Conservation (phyloP, 2,113 vertebrate species). For the Callipepla californica region DNA sequence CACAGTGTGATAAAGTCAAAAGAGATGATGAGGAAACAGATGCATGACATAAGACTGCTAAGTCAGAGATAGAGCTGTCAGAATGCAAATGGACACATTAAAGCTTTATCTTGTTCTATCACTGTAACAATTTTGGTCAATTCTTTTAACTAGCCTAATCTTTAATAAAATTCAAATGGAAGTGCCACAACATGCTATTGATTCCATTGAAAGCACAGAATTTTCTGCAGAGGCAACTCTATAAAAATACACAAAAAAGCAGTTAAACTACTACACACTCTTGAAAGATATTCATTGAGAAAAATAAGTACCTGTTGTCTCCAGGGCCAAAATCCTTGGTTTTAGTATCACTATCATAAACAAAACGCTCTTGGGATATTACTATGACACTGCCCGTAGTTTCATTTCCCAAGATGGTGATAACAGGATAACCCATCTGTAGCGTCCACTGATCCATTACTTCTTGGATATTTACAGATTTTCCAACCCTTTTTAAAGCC, state of each 20-base stretch:
- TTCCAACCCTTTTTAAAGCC: constrained; percentile 93
- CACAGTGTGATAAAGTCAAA: background rate
- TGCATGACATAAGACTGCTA: background rate
- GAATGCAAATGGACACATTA: background rate
- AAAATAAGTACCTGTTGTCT: constrained; percentile 86
- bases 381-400: constrained; percentile 83
- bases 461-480: constrained; percentile 91
- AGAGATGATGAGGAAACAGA: background rate
- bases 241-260: background rate
- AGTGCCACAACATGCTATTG: background rate
- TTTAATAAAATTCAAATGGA: background rate
- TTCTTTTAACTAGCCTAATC: background rate
- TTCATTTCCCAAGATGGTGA: constrained; percentile 92
- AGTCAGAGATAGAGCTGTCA: background rate
- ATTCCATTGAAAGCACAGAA: background rate
- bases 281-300: background rate
- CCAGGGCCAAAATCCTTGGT: constrained; percentile 72
- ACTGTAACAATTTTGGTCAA: background rate
- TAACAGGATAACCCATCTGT: constrained; percentile 97
- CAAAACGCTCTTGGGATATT: constrained; percentile 92
- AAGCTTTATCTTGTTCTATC: background rate
- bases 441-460: constrained; percentile 99
- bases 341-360: constrained; percentile 88
- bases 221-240: background rate
- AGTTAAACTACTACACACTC: background rate